Evolutionary conservation across 2,113 vertebrate species (phyloP), one percentile per base, ranked within the genome.

Genomic region (Saccopteryx leptura): DNA sequence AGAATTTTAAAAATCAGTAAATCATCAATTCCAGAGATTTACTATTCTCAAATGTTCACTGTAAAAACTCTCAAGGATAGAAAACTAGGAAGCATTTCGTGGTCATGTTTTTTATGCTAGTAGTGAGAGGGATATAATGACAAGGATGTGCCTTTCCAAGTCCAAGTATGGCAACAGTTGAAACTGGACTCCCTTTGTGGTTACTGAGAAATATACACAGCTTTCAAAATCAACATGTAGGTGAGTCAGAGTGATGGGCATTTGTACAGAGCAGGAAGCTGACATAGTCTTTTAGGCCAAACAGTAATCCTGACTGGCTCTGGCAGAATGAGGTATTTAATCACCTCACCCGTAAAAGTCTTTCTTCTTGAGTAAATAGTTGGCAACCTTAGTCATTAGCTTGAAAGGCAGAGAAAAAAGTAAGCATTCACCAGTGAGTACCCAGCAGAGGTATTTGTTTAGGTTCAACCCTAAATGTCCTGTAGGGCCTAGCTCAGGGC

Each of bases 341-440:
- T 81, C 80, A 94, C 52, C 94, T 93, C 81, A 91, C 50, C 1
- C 0, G 60, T 52, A 90, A 78, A 21, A 95, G 0, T 80, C 63
- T 97, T 97, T 79, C 78, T 89, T 91, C 58, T 80, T 82, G 68
- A 96, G 94, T 86, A 89, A 96, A 98, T 79, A 96, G 74, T 75
- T 96, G 94, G 88, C 93, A 97, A 63, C 68, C 78, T 91, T 46
- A 9, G 63, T 90, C 93, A 68, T 88, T 92, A 75, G 14, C 56
- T 74, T 97, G 68, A 24, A 95, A 95, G 84, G 19, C 7, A 18
- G 2, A 7, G 1, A 31, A 92, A 93, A 94, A 88, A 96, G 88
- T 58, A 95, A 96, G 33, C 8, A 1, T 65, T 69, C 39, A 81
- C 0, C 1, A 91, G 74, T 68, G 81, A 69, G 75, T 15, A 48